Base-by-base conservation (phyloP, 2,113 vertebrate species). In the Chinchilla lanigera region DNA sequence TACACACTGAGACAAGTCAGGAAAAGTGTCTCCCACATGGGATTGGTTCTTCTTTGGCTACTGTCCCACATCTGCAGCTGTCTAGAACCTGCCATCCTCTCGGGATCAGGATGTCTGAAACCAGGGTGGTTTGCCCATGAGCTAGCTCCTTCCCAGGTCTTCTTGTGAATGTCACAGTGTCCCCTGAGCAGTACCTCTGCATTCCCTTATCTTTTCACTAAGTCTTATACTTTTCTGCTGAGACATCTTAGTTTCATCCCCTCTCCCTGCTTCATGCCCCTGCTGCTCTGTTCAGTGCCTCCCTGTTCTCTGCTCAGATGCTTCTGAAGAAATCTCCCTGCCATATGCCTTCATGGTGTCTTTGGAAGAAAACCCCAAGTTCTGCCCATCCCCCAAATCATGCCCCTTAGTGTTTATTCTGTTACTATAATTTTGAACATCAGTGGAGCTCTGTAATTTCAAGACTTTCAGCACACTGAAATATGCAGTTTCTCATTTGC, bases 341-440 rank as follows among this genome's bases (percentile, higher is more conserved):
- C 28, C 41, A 0, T 44, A 41, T 0, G 5, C 60, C 73, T 90
- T 33, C 22, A 30, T 90, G 89, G 26, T 38, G 0, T 63, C 56
- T 41, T 11, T 87, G 94, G 38, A 90, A 86, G 95, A 88, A 91
- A 96, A 75, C 3, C 44, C 28, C 26, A 69, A 58, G 83, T 78
- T 89, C 50, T 65, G 50, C 47, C 69, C 77, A 11, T 24, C 75
- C 58, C 63, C 28, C 54, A 75, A 75, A 63, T 61, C 44, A 3
- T 92, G 67, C 85, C 75, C 35, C 80, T 83, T 56, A 35, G 52
- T 19, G 47, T 67, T 77, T 95, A 60, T 81, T 93, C 71, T 38
- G 5, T 78, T 60, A n/a, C 28, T 86, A 2, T 86, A 84, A 92
- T 86, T 87, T 94, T 67, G 54, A 75, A 61, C 47, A 52, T 30